Evolutionary conservation across 2,113 vertebrate species (phyloP), one percentile per base, ranked within the genome.

Genomic region (Cyanocitta stelleri): DNA sequence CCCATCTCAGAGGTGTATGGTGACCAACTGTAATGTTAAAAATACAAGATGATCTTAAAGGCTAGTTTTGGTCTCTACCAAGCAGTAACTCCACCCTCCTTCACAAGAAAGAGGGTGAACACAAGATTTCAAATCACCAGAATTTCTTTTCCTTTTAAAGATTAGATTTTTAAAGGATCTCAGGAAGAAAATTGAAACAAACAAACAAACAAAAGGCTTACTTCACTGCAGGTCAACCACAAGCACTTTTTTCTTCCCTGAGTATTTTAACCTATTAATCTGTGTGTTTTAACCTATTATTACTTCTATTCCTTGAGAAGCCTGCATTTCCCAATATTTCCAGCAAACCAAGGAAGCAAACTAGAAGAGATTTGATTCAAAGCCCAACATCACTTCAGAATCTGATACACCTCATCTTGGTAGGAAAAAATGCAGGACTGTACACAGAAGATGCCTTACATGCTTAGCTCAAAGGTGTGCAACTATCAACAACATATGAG

Each of bases 11-110:
- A 79, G 61, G 12, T 3, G 1, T 21, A 52, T 0, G 1, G 20
- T 21, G 39, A 73, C 3, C 7, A 41, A 59, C 14, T 54, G 23
- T 21, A 69, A 59, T 0, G 0, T 29, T 7, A 62, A 44, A 10
- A 10, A 75, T 10, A 21, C 9, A 23, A 78, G 27, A 51, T n/a
- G 7, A 78, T 51, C 35, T 23, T 77, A 21, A 74, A 33, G 23
- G 22, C 10, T 64, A 49, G 9, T 66, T 92, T 72, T 73, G 21
- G 18, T 46, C 59, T 55, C 17, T 22, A 62, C 32, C 6, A 27
- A 80, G 14, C 59, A 84, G 62, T 24, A 7, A 51, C 43, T 61
- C 11, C 46, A 80, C 7, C 18, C 37, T 52, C 24, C 64, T 81
- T 71, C 18, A 72, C 14, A 21, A 63, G 14, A 12, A 66, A 62